Base-by-base conservation (phyloP, 2,888 invertebrate genomes). In the Eustalomyia histrio region DNA sequence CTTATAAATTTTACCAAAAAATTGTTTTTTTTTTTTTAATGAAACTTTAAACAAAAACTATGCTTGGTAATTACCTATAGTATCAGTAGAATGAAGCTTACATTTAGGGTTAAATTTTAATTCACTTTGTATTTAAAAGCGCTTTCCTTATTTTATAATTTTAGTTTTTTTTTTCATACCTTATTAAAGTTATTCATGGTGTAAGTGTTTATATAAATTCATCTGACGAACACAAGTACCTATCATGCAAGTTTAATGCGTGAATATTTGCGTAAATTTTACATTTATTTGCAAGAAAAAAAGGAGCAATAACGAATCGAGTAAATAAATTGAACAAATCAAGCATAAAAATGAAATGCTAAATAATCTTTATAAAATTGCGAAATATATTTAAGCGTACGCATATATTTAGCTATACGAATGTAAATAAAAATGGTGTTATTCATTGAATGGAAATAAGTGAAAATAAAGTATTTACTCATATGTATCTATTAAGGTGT, bases 251-350 rank as follows among this genome's bases (percentile, higher is more conserved):
- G 74, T 82, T 82, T 79, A 72, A 68, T 76, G 82, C 67, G 63
- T 58, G 58, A 80, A 74, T 79, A 79, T 81, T 80, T 83, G 76
- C 74, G 79, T 80, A 79, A 80, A 83, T 79, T 76, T 74, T 73
- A 57, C 74, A 81, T 81, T 76, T 76, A 79, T 52, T 78, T 71
- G 55, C 21, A 35, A 58, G 17, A 29, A 57, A 65, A 63, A 58
- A 39, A 72, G 35, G 21, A 73, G 53, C 61, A 63, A 55, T 50
- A 63, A 47, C 61, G 61, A 68, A 52, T 55, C 57, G 53, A 71
- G 61, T 71, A 69, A 81, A 81, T 81, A 81, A 74, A 81, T 81
- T 78, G 74, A 76, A 74, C 64, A 76, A 80, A 73, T 80, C 80
- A 81, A 69, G 76, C 74, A 71, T 78, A 81, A 78, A 74, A 78